A percentile compares a stretch with the other conserved stretches of the same genome.
Evolutionary conservation across 2,113 vertebrate genomes (phyloP).

Genomic region (Aegotheles bennettii): DNA sequence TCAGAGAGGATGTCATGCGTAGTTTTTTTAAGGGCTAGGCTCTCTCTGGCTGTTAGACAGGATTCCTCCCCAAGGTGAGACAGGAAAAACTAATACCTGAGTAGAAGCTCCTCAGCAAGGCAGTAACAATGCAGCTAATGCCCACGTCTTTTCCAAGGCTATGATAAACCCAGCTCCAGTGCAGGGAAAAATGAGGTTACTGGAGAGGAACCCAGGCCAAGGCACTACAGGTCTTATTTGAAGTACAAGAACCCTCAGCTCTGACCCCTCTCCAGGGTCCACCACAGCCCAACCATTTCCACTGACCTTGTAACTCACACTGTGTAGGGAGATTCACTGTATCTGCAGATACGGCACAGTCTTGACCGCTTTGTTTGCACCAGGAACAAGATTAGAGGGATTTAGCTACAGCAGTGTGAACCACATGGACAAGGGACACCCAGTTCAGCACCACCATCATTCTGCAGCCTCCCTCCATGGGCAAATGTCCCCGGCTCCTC

Average conservation of each 20-base stretch:
- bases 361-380: background rate
- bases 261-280: background rate
- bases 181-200: background rate
- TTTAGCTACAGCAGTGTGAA: background rate
- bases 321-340: accelerated
- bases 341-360: background rate
- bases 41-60: conserved; percentile 10
- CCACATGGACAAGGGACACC: background rate
- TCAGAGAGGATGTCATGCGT: background rate
- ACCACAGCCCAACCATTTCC: background rate
- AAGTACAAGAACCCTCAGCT: background rate
- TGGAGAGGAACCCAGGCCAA: background rate
- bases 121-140: background rate
- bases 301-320: background rate
- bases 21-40: background rate
- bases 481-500: background rate
- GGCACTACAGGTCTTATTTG: background rate
- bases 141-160: background rate
- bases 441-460: background rate
- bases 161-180: background rate
- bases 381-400: accelerated
- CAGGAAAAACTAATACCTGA: conserved; percentile 29
- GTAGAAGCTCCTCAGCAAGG: conserved; percentile 21
- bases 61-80: conserved; percentile 11
- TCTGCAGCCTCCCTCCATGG: background rate